These are phyloP conservation scores for Luperina nickerlii DNA, from an alignment of 2,888 invertebrate species.

Conservation along the genomic window DNA sequence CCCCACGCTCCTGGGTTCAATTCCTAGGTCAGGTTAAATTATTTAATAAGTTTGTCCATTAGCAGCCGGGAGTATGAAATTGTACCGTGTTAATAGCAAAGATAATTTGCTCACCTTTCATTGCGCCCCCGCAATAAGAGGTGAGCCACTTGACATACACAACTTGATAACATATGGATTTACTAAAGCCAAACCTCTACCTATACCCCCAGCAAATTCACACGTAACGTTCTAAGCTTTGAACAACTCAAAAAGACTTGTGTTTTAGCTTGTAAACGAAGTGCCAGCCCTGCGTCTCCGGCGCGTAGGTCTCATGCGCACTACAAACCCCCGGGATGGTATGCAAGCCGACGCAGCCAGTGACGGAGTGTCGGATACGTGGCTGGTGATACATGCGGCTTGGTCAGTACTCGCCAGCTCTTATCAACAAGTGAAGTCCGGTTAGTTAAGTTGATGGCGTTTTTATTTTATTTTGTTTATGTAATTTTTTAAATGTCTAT, in stretches of 20 bases:
- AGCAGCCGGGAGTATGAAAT: too few relatives aligned
- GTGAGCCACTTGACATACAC: too few relatives aligned
- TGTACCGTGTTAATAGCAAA: background rate
- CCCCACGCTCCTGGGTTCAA: background rate
- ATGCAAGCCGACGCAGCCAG: background rate
- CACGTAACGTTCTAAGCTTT: background rate
- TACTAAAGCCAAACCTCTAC: background rate
- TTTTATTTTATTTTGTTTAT: background rate
- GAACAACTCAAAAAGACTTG: background rate
- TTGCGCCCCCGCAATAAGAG: too few relatives aligned
- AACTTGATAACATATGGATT: background rate
- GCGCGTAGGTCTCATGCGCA: slow-evolving; percentile 9
- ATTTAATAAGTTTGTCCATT: background rate
- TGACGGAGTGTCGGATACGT: too few relatives aligned
- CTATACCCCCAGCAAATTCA: background rate
- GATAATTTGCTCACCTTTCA: background rate
- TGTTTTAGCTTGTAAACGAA: background rate
- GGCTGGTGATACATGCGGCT: background rate
- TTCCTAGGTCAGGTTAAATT: background rate
- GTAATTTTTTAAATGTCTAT: background rate
- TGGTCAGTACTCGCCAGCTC: background rate
- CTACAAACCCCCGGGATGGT: background rate
- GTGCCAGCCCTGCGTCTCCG: background rate
- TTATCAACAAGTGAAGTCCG: background rate
- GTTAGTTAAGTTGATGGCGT: background rate